Percentiles rank a stretch among this genome's conserved stretches.
Conservation (phyloP, 2,888 invertebrate species). For the Zootermopsis nevadensis region DNA sequence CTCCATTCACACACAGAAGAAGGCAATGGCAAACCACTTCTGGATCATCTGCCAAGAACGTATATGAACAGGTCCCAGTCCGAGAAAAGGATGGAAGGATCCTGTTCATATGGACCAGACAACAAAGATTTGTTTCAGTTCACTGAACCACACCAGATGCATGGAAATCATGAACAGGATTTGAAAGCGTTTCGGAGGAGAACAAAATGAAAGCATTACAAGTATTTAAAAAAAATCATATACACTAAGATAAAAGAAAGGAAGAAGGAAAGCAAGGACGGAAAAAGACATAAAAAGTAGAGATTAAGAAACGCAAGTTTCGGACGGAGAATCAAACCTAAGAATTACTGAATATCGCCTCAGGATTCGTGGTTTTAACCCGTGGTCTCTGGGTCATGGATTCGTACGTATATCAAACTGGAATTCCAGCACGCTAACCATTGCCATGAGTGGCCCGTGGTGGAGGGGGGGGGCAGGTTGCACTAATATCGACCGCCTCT, state of each 20-base stretch:
- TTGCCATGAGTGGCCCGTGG: background rate
- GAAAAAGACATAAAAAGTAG: background rate
- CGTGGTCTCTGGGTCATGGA: background rate
- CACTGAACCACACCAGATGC: no score
- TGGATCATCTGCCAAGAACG: no score
- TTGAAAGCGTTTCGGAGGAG: no score
- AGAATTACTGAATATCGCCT: background rate
- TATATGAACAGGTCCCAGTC: no score
- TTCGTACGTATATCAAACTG: background rate
- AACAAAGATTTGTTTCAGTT: no score
- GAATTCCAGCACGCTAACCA: background rate
- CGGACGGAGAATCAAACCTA: background rate
- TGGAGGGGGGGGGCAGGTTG: background rate
- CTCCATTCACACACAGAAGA: no score
- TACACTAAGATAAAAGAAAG: background rate
- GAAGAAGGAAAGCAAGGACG: background rate
- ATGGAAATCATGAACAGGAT: no score
- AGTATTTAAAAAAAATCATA: background rate
- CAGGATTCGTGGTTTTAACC: background rate
- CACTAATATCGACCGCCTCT: background rate
- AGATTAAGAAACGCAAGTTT: background rate
- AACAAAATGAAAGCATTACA: no score
- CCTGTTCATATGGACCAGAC: no score
- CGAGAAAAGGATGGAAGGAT: no score
- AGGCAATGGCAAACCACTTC: no score